Conservation (phyloP, 2,113 vertebrate species). For the Motacilla tschutschensis region DNA sequence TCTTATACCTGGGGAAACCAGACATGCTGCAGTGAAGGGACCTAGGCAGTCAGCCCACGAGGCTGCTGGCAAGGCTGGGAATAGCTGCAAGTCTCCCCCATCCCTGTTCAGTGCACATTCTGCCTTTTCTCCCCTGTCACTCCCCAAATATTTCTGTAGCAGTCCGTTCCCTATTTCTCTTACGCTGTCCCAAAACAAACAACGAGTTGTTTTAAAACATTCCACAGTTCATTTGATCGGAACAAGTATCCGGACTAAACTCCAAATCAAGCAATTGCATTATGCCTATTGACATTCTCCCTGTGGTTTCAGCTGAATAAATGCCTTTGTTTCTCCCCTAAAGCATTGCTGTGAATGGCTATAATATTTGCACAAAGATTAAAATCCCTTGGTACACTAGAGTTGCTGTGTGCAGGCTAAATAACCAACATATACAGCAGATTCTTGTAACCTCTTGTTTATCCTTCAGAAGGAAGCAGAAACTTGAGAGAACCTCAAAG, state of each 20-base stretch:
- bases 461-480: conserved; percentile 52
- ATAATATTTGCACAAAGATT: conserved; percentile 55
- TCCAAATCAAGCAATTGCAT: conserved; percentile 59
- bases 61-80: not conserved
- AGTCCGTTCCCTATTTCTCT: not conserved
- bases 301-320: conserved; percentile 64
- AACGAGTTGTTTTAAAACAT: conserved; percentile 31
- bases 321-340: conserved; percentile 49
- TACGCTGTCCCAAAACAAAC: conserved; percentile 37
- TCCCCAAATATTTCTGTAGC: conserved; percentile 33
- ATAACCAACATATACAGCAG: conserved; percentile 42
- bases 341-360: conserved; percentile 34
- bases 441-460: conserved; percentile 53
- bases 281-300: conserved; percentile 48
- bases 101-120: not conserved
- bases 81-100: not conserved
- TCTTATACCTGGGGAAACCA: not conserved
- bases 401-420: conserved; percentile 30
- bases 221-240: conserved; percentile 49
- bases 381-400: conserved; percentile 35
- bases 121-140: conserved; percentile 1
- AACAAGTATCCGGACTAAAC: conserved; percentile 33
- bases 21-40: not conserved
- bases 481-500: conserved; percentile 66
- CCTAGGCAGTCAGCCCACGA: not conserved